phyloP scores from a whole-genome alignment of 2,113 vertebrate species.

The Nycticorax nycticorax region DNA sequence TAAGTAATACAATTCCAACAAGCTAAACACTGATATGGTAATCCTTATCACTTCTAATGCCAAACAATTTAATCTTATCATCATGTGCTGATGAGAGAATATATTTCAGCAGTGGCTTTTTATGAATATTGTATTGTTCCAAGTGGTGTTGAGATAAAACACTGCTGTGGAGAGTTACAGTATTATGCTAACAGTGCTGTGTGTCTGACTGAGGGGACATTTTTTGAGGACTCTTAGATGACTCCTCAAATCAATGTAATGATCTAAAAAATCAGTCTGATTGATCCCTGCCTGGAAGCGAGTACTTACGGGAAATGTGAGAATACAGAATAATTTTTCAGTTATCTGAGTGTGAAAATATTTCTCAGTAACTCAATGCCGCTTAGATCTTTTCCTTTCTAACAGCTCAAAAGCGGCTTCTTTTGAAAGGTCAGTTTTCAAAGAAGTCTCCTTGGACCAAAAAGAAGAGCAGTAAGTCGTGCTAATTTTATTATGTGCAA shows the following conservation, averaged over 20 bases:
- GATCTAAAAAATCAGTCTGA: not conserved
- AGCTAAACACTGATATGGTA: not conserved
- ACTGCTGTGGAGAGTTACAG: not conserved
- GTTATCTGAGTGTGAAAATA: not conserved
- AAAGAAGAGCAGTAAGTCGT: not conserved
- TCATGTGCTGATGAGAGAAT: constrained; percentile 33
- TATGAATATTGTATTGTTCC: not conserved
- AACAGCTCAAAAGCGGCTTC: not conserved
- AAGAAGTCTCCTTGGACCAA: not conserved
- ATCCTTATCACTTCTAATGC: constrained; percentile 11
- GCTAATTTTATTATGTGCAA: not conserved
- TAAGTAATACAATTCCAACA: not conserved
- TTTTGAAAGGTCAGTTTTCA: not conserved
- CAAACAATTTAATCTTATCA: constrained; percentile 38
- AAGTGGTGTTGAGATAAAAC: constrained; percentile 2
- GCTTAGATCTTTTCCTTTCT: not conserved
- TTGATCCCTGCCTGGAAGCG: not conserved
- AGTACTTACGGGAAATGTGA: not conserved
- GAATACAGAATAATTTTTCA: not conserved
- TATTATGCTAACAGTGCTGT: not conserved
- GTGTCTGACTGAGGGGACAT: not conserved
- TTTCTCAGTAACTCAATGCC: not conserved
- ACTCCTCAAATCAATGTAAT: not conserved
- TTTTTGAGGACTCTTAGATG: not conserved
- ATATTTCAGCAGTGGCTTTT: constrained; percentile 12